Evolutionary conservation across 2,888 invertebrate species (phyloP).

Genomic region (Pomacea canaliculata): DNA sequence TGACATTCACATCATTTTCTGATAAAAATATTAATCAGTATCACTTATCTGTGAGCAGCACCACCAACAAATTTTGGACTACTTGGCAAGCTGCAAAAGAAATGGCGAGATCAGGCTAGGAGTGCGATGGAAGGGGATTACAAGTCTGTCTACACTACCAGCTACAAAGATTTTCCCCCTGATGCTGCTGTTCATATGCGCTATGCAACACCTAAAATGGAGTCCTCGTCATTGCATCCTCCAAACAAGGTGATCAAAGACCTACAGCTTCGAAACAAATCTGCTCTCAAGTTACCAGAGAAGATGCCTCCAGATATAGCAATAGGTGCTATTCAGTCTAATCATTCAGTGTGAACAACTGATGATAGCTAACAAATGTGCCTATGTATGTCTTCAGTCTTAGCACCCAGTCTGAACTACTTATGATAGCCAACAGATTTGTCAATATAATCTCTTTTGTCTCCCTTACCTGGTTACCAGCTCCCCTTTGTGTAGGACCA

Average conservation of each 20-base stretch:
- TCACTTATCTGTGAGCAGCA: conserved; percentile 41
- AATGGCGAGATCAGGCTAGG: conserved; percentile 48
- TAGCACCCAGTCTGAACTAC: too few species aligned
- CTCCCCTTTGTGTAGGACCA: too few species aligned
- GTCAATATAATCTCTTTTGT: too few species aligned
- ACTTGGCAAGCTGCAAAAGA: conserved; percentile 43
- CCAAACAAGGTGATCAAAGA: conserved; percentile 61
- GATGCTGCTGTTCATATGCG: conserved; percentile 41
- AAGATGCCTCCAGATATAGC: conserved; percentile 41
- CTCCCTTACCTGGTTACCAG: too few species aligned
- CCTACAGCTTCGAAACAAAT: conserved; percentile 52
- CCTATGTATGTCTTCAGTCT: too few species aligned
- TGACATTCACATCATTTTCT: too few species aligned
- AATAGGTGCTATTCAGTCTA: neutral
- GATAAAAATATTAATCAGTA: too few species aligned
- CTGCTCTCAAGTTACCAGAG: conserved; percentile 53
- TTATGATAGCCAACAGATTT: too few species aligned
- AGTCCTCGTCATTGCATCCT: conserved; percentile 59
- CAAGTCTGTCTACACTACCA: conserved; percentile 49
- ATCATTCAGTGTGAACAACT: too few species aligned
- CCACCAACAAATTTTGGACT: conserved; percentile 63
- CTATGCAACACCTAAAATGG: conserved; percentile 50
- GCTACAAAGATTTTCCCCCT: conserved; percentile 39
- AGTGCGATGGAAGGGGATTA: conserved; percentile 55
- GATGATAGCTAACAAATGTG: too few species aligned